phyloP scores from a whole-genome alignment of 2,113 vertebrate genomes.

The Athene noctua region DNA sequence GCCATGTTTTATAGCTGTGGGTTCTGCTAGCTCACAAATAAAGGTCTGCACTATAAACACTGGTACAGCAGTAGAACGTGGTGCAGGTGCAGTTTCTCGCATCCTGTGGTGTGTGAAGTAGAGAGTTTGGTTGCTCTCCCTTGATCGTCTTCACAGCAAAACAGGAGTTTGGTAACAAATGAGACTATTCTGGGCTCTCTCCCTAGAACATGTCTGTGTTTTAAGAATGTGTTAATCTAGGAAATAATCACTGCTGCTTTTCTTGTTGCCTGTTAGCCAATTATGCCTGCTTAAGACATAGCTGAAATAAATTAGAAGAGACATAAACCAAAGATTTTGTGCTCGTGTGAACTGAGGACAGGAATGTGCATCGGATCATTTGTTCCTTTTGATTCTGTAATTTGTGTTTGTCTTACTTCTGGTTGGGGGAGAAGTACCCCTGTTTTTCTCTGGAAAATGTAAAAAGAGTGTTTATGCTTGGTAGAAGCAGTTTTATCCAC shows the following conservation, averaged over 20 bases:
- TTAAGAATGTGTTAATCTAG: neutral
- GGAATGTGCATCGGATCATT: neutral
- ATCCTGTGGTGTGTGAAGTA: neutral
- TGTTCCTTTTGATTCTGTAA: neutral
- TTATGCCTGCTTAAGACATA: neutral
- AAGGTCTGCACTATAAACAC: neutral
- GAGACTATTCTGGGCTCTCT: neutral
- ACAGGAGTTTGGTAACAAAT: neutral
- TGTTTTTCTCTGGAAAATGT: neutral
- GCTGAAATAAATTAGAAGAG: neutral
- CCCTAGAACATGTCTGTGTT: neutral
- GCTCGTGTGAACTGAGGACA: neutral
- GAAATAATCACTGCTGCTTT: neutral
- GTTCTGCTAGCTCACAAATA: neutral
- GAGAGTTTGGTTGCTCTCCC: neutral
- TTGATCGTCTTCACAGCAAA: neutral
- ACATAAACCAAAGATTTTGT: neutral
- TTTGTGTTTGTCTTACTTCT: neutral
- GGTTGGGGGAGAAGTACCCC: neutral
- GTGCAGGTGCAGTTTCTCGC: neutral
- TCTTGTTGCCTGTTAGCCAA: neutral
- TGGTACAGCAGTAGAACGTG: neutral
- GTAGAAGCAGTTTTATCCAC: neutral
- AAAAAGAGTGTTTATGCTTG: neutral
- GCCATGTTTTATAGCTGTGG: neutral